Percentiles rank a stretch among this genome's conserved stretches.
Evolutionary conservation across 2,888 invertebrate species (phyloP).

Genomic region (Caenorhabditis sp.): DNA sequence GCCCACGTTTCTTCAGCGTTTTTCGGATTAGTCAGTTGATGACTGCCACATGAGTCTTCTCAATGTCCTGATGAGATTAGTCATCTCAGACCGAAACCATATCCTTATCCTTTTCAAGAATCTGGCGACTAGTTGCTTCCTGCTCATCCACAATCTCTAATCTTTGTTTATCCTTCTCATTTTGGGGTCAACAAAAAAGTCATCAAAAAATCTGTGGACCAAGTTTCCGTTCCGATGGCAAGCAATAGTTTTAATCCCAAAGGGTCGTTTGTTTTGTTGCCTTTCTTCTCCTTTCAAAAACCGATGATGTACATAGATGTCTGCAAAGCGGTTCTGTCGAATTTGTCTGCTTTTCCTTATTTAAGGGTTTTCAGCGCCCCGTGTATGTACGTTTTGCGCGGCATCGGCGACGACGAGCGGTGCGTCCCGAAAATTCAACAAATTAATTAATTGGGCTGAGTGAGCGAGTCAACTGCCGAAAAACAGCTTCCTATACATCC

Average conservation of each 20-base stretch:
- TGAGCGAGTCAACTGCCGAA: constrained; percentile 59
- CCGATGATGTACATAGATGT: constrained; percentile 32
- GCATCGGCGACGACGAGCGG: constrained; percentile 16
- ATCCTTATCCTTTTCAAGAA: not conserved
- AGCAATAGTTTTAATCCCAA: constrained; percentile 27
- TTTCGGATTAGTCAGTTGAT: not conserved
- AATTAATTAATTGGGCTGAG: constrained; percentile 58
- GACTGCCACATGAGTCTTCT: too few species aligned
- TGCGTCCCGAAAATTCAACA: constrained; percentile 56
- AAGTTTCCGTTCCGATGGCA: constrained; percentile 44
- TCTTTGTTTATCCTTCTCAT: not conserved
- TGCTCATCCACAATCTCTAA: too few species aligned
- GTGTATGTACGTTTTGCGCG: constrained; percentile 2
- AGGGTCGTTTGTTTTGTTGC: constrained; percentile 34
- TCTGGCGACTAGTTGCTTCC: not conserved
- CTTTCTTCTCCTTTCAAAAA: constrained; percentile 17
- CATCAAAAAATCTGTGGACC: constrained; percentile 33
- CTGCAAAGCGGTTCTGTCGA: not conserved
- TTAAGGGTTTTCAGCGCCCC: not conserved
- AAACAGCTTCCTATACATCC: constrained; percentile 62
- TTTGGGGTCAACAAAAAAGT: constrained; percentile 32
- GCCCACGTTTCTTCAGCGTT: too few species aligned
- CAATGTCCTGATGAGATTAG: not conserved
- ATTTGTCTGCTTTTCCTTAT: constrained; percentile 3
- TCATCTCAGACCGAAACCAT: not conserved